Base-by-base conservation (phyloP, 2,888 invertebrate species). In the Drosophila diplacantha region DNA sequence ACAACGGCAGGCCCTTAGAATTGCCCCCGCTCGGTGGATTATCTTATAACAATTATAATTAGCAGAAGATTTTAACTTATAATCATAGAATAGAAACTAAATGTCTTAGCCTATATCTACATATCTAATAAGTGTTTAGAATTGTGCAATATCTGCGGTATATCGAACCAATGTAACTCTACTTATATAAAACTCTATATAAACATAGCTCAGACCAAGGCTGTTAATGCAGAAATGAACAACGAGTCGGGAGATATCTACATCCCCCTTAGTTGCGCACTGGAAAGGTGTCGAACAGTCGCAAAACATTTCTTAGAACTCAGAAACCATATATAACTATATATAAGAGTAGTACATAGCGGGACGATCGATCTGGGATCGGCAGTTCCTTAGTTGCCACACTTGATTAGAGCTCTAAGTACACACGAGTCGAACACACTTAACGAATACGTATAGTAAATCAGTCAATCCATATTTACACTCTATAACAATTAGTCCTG, bases 21-120 rank as follows among this genome's bases (percentile, higher is more conserved):
- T 57, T 69, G 61, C 73, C 55, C 51, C 22, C 64, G 46, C 47
- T 16, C 22, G 14, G 53, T 5, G 51, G 8, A 38, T 41, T 31
- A 55, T 31, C 46, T 49, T 31, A 55, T 52, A 22, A 7, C 14
- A 47, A 35, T 38, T 56, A 71, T 52, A 34, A 26, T 29, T 54
- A 57, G 50, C 38, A 9, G 38, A 51, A 62, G 34, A 64, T 75
- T 59, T 71, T 59, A 71, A 61, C 53, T 62, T 75, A 67, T 68
- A 67, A 32, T 66, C 57, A 16, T 66, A 76, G 76, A 53, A 67
- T 81, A 78, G 79, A 37, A 52, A 46, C 59, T 77, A 73, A 81
- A 77, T 79, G 76, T 77, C 60, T 75, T 76, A 79, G 80, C 46
- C 51, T 50, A 78, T 81, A 73, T 71, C 72, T 77, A 76, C 57